Evolutionary conservation across 2,888 invertebrate genomes (phyloP).

Genomic region (Cylindroiulus punctatus): DNA sequence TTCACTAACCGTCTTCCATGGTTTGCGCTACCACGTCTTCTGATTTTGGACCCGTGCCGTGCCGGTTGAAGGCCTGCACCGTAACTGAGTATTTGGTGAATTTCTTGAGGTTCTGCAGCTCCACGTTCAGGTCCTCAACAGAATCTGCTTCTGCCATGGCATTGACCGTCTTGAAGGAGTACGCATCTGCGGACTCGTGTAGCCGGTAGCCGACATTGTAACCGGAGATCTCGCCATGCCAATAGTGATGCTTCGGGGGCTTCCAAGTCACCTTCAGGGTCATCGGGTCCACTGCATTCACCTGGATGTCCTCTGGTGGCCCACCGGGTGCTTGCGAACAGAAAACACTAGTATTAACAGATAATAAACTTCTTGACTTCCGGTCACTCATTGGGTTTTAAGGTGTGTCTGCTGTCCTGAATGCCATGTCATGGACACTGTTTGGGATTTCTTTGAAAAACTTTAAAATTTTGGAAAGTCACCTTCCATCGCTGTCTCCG

Average conservation of each 20-base stretch:
- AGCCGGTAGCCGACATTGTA: conserved; percentile 76
- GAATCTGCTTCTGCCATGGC: conserved; percentile 58
- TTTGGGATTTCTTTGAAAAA: neutral
- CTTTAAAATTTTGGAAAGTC: neutral
- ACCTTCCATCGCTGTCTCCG: conserved; percentile 58
- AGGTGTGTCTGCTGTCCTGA: no score
- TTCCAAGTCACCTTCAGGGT: conserved; percentile 65
- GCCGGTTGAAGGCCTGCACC: conserved; percentile 64
- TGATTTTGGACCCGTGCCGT: conserved; percentile 65
- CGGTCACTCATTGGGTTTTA: no score
- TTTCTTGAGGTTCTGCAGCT: conserved; percentile 68
- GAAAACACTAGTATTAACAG: no score
- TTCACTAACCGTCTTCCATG: conserved; percentile 64
- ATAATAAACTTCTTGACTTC: no score
- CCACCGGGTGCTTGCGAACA: conserved; percentile 58
- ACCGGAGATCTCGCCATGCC: conserved; percentile 80
- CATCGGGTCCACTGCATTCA: conserved; percentile 64
- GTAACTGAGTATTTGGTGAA: conserved; percentile 65
- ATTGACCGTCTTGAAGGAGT: conserved; percentile 62
- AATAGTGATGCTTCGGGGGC: conserved; percentile 75
- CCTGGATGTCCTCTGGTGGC: conserved; percentile 63
- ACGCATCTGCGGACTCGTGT: conserved; percentile 62
- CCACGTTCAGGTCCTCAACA: conserved; percentile 58
- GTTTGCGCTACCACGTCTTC: conserved; percentile 64
- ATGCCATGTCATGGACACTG: no score